Conservation (phyloP, 1,140 invertebrate species). For the Dendrolimus kikuchii region DNA sequence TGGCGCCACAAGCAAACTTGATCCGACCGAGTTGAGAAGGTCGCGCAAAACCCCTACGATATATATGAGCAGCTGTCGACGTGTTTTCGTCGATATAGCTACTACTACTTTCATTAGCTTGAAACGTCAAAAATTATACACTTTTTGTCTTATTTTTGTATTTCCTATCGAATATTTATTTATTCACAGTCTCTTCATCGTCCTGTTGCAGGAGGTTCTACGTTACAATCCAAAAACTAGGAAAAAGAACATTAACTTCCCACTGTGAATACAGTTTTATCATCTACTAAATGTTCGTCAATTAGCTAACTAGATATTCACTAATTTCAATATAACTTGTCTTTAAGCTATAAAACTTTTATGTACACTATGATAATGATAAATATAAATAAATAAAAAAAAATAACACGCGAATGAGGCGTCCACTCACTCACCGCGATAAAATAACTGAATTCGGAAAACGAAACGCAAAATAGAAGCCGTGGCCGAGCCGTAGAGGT, state of each 20-base stretch:
- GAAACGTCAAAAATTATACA: constrained; percentile 49
- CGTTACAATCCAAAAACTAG: constrained; percentile 36
- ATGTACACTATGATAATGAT: constrained; percentile 26
- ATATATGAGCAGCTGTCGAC: constrained; percentile 25
- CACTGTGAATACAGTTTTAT: constrained; percentile 37
- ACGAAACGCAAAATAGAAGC: constrained; percentile 72
- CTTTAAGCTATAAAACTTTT: constrained; percentile 24
- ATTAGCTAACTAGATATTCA: too few species aligned
- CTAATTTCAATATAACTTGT: too few species aligned
- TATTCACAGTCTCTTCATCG: constrained; percentile 53
- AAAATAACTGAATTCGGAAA: constrained; percentile 66
- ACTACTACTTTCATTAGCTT: constrained; percentile 45
- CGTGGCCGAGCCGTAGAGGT: constrained; percentile 13
- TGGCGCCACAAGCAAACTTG: constrained; percentile 42
- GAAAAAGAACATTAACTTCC: constrained; percentile 23
- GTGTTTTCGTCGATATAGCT: constrained; percentile 19
- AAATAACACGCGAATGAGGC: constrained; percentile 49
- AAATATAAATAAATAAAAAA: constrained; percentile 47
- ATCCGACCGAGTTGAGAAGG: constrained; percentile 48
- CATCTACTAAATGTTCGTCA: too few species aligned
- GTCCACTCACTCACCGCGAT: constrained; percentile 44
- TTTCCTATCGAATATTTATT: constrained; percentile 26
- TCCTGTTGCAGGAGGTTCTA: constrained; percentile 26
- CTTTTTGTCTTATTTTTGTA: constrained; percentile 23
- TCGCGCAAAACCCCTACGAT: constrained; percentile 13